Conservation (phyloP, 2,113 vertebrate genomes). For the Pterocles burchelli region DNA sequence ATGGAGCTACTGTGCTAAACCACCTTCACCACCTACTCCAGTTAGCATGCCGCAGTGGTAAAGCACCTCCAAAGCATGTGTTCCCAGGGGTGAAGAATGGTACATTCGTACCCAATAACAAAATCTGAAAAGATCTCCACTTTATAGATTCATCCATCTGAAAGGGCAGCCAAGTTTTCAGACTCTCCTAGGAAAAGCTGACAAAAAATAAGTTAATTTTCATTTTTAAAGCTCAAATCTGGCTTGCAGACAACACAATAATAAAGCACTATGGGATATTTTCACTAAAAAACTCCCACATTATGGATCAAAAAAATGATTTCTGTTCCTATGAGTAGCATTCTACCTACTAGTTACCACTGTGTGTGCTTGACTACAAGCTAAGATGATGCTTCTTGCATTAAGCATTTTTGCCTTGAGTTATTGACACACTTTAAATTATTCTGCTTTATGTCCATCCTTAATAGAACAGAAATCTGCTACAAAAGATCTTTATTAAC, state of each 20-base stretch:
- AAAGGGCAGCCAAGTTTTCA: not conserved
- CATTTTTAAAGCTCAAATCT: not conserved
- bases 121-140: not conserved
- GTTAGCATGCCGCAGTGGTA: rapidly evolving
- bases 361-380: constrained; percentile 4
- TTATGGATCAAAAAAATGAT: not conserved
- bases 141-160: not conserved
- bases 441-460: constrained; percentile 70
- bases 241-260: not conserved
- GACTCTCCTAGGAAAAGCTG: not conserved
- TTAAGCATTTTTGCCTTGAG: constrained; percentile 70
- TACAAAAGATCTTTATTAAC: constrained; percentile 76
- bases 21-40: rapidly evolving
- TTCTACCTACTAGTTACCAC: not conserved
- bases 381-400: constrained; percentile 34
- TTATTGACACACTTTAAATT: constrained; percentile 77
- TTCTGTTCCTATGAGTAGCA: not conserved
- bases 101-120: not conserved
- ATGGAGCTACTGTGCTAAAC: not conserved
- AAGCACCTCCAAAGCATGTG: not conserved
- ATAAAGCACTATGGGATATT: not conserved
- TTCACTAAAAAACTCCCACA: not conserved
- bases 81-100: not conserved
- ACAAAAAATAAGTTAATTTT: not conserved
- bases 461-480: constrained; percentile 72